Evolutionary conservation across 1,140 invertebrate species (phyloP).

Genomic region (Trichonephila clavata): DNA sequence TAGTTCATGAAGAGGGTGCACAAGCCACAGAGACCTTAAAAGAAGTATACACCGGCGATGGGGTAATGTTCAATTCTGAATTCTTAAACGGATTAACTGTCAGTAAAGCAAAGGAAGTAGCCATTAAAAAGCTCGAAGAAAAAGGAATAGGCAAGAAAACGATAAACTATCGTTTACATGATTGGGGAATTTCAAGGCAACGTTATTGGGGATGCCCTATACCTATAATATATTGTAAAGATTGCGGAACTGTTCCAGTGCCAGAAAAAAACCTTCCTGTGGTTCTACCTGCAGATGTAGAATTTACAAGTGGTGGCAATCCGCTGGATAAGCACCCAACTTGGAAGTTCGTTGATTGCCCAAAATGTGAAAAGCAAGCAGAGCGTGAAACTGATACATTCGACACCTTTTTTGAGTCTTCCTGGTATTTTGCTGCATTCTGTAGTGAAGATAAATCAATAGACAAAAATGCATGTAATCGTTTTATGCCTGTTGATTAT

Average conservation of each 20-base stretch:
- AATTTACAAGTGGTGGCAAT: conserved; percentile 14
- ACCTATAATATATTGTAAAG: conserved; percentile 43
- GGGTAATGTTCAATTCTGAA: conserved; percentile 12
- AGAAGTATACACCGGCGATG: not conserved
- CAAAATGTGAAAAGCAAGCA: not conserved
- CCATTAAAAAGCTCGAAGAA: conserved; percentile 32
- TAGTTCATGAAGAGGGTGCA: not conserved
- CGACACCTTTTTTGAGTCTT: conserved; percentile 26
- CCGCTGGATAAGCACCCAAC: not conserved
- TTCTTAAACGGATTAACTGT: not conserved
- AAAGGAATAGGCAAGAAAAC: not conserved
- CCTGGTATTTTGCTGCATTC: conserved; percentile 33
- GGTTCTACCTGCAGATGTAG: conserved; percentile 60
- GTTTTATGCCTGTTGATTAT: not conserved
- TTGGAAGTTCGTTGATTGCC: not conserved
- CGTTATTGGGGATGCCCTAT: conserved; percentile 58
- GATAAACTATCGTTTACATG: conserved; percentile 19
- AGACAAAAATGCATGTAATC: not conserved
- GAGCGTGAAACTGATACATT: conserved; percentile 41
- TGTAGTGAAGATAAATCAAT: conserved; percentile 75
- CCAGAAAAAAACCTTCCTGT: conserved; percentile 74
- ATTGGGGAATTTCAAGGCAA: conserved; percentile 56
- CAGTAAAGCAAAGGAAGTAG: not conserved
- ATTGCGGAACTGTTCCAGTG: conserved; percentile 66
- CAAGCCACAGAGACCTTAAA: not conserved